Base-by-base conservation (phyloP, 2,888 invertebrate species). In the Trichogramma evanescens region DNA sequence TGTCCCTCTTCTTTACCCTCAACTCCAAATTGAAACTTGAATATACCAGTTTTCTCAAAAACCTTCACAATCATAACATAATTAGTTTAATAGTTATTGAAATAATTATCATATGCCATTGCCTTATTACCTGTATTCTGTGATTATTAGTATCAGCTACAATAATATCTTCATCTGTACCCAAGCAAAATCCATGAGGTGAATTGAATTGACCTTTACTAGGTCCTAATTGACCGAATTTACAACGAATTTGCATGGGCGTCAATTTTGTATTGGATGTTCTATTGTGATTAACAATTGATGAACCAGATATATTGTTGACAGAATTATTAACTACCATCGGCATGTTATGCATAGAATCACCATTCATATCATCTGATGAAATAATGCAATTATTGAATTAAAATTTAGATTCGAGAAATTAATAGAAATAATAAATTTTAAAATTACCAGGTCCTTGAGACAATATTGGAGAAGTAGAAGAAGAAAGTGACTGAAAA, bases 131-230 rank as follows among this genome's bases (percentile, higher is more conserved):
- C 80, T 93, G 92, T 73, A 97, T 93, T 65, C 96, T 89, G 81
- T 97, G 96, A 78, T 96, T 96, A 77, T 96, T 95, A 5, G 96
- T 96, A 77, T 96, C 93, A 49, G 95, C 96, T 38, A 96, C 95
- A 71, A 96, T 91, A 68, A 97, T 95, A 74, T 96, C 95, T 77
- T 96, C 95, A 72, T 95, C 95, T 56, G 89, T 84, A 44, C 96
- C 95, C 65, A 97, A 83, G 74, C 96, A 97, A 79, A 97, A 97
- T 51, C 96, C 96, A 79, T 97, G 96, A 0, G 96, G 96, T 0
- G 96, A 95, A 80, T 95, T 95, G 73, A 97, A 96, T 80, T 96
- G 95, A 26, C 93, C 91, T 76, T 93, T 93, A 64, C 89, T 89
- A 41, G 93, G 90, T 41, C 96, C 96, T 66, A 96, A 82, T 70